Evolutionary conservation across 2,888 invertebrate species (phyloP).

Genomic region (Brachyopa scutellaris): DNA sequence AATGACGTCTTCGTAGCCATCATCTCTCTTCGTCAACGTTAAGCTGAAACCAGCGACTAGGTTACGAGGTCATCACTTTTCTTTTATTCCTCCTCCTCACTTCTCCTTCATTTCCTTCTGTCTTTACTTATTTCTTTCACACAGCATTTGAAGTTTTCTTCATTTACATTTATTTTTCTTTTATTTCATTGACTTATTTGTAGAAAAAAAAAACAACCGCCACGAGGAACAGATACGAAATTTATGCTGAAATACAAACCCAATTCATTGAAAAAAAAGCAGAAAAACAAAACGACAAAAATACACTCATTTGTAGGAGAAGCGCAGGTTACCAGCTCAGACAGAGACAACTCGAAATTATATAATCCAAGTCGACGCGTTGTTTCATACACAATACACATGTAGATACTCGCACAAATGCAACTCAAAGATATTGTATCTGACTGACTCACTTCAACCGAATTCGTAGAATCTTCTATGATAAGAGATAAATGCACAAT

Average conservation of each 20-base stretch:
- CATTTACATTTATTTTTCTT: constrained; percentile 36
- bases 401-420: background rate
- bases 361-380: constrained; percentile 18
- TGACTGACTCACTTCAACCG: constrained; percentile 23
- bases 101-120: constrained; percentile 4
- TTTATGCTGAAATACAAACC: constrained; percentile 36
- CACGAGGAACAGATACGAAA: constrained; percentile 23
- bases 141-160: constrained; percentile 45
- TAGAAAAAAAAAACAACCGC: constrained; percentile 3
- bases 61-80: constrained; percentile 69
- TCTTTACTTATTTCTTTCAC: constrained; percentile 20
- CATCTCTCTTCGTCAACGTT: constrained; percentile 60
- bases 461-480: constrained; percentile 26
- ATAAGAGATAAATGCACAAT: constrained; percentile 1
- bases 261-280: constrained; percentile 37
- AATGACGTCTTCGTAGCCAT: constrained; percentile 30
- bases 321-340: background rate
- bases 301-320: constrained; percentile 9
- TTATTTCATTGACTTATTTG: constrained; percentile 20
- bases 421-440: constrained; percentile 29
- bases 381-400: background rate
- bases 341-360: constrained; percentile 25
- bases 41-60: constrained; percentile 60
- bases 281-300: too few species aligned
- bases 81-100: constrained; percentile 6